These are phyloP conservation scores for Thymelicus acteon DNA, from an alignment of 2,888 invertebrate species.

Conservation along the genomic window DNA sequence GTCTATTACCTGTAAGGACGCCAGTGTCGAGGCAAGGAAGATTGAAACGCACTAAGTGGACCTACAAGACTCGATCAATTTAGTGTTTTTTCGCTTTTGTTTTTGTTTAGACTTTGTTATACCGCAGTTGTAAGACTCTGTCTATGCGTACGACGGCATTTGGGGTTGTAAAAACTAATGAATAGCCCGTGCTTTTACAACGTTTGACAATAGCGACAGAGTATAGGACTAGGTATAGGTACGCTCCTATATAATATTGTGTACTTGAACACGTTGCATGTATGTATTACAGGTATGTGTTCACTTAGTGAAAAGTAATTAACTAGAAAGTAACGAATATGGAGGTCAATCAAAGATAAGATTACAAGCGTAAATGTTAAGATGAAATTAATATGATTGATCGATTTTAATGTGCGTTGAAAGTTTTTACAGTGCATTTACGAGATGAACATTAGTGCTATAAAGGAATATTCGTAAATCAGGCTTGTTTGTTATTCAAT, in stretches of 20 bases:
- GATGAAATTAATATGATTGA: conserved; percentile 1
- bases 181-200: too few relatives aligned
- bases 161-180: too few relatives aligned
- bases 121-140: conserved; percentile 7
- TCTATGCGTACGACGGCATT: too few relatives aligned
- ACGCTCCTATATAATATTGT: too few relatives aligned
- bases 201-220: too few relatives aligned
- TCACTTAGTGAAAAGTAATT: background rate
- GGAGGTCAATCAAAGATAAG: background rate
- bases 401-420: background rate
- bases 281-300: too few relatives aligned
- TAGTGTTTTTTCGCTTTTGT: conserved; percentile 15
- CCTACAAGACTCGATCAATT: conserved; percentile 16
- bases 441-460: background rate
- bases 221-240: too few relatives aligned
- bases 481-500: background rate
- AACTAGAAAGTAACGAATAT: background rate
- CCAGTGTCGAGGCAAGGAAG: conserved; percentile 21
- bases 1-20: conserved; percentile 19
- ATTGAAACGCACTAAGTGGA: conserved; percentile 31
- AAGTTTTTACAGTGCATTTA: background rate
- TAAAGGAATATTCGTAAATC: background rate
- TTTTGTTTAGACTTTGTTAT: conserved; percentile 10
- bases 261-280: too few relatives aligned
- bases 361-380: background rate